A percentile compares a stretch with the other conserved stretches of the same genome.
Conservation (phyloP, 2,888 invertebrate genomes). For the Leuctra nigra region DNA sequence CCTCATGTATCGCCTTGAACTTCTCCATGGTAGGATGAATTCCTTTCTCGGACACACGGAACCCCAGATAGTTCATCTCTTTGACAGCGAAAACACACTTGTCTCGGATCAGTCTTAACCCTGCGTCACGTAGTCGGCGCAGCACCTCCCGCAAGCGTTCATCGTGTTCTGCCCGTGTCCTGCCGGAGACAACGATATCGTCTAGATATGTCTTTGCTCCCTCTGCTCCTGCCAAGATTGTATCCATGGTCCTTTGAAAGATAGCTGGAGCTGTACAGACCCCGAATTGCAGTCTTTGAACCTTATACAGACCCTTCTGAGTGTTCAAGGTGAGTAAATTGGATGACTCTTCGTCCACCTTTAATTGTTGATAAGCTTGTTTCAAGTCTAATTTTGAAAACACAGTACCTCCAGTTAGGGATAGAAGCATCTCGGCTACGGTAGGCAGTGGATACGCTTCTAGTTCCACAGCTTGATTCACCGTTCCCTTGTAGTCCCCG, state of each 20-base stretch:
- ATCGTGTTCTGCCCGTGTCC: not conserved
- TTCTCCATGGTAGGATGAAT: slow-evolving; percentile 25
- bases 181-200: too few species aligned
- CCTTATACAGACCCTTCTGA: slow-evolving; percentile 18
- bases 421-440: slow-evolving; percentile 22
- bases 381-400: slow-evolving; percentile 22
- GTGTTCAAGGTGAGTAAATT: slow-evolving; percentile 2
- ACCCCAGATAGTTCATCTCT: slow-evolving; percentile 25
- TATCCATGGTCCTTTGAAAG: slow-evolving; percentile 29
- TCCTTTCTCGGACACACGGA: slow-evolving; percentile 21
- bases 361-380: slow-evolving; percentile 10
- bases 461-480: too few species aligned
- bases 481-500: too few species aligned
- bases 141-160: slow-evolving; percentile 1
- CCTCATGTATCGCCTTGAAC: slow-evolving; percentile 22
- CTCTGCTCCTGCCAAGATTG: slow-evolving; percentile 20
- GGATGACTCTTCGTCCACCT: slow-evolving; percentile 8
- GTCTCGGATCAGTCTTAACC: too few species aligned
- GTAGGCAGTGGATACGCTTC: slow-evolving; percentile 26
- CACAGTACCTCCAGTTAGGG: slow-evolving; percentile 19
- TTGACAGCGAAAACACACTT: slow-evolving; percentile 27
- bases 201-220: slow-evolving; percentile 23
- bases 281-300: slow-evolving; percentile 26
- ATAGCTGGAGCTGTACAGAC: slow-evolving; percentile 21
- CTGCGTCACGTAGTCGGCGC: not conserved